These are phyloP conservation scores for Plusia festucae DNA, from an alignment of 2,888 invertebrate genomes.

Conservation along the genomic window DNA sequence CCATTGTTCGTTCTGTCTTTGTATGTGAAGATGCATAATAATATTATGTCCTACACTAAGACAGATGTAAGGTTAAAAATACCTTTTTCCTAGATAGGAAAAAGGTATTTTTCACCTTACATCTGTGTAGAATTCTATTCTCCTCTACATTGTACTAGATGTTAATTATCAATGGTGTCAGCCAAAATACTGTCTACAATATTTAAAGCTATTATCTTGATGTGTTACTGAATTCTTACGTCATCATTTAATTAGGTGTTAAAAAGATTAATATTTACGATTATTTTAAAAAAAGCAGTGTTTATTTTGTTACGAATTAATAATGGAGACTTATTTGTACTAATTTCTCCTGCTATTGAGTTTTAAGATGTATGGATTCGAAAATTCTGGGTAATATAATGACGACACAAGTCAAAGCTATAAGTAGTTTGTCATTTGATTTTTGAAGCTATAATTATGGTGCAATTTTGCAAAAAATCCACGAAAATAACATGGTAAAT, in stretches of 20 bases:
- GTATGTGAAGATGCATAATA: no score
- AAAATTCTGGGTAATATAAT: background rate
- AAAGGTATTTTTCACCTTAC: no score
- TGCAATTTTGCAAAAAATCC: no score
- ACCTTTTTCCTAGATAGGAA: no score
- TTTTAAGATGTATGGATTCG: background rate
- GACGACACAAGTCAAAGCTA: no score
- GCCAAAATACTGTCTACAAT: background rate
- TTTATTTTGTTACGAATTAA: constrained; percentile 33
- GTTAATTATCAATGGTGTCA: background rate
- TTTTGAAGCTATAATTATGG: no score
- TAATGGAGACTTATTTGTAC: constrained; percentile 22
- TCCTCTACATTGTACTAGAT: background rate
- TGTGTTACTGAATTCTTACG: constrained; percentile 38
- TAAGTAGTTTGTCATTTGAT: no score
- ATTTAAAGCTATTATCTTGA: constrained; percentile 30
- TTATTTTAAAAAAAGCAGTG: constrained; percentile 34
- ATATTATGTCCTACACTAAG: no score
- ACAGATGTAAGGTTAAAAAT: no score
- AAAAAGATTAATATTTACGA: constrained; percentile 42
- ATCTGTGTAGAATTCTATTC: no score
- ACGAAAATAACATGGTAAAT: background rate
- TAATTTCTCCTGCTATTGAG: constrained; percentile 19
- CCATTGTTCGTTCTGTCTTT: no score
- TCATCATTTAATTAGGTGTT: constrained; percentile 54